These are phyloP conservation scores for Mustela lutreola DNA, from an alignment of 2,113 vertebrate genomes.

Conservation along the genomic window DNA sequence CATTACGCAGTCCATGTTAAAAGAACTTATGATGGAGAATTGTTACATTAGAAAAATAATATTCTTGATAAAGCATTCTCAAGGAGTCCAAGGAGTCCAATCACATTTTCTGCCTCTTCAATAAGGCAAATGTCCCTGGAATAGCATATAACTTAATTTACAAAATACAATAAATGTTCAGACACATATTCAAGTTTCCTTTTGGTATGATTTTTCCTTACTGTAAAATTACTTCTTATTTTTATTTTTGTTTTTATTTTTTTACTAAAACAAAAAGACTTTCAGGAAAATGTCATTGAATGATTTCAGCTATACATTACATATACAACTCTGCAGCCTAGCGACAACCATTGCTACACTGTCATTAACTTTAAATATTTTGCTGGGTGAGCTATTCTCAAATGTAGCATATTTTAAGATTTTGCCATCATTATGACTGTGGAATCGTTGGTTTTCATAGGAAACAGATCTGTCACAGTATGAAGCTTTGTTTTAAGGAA, in stretches of 20 bases:
- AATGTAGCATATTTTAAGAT: constrained; percentile 82
- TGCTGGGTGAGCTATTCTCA: constrained; percentile 86
- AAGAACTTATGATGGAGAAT: constrained; percentile 89
- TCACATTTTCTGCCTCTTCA: constrained; percentile 90
- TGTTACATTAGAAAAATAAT: constrained; percentile 92
- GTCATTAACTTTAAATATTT: constrained; percentile 79
- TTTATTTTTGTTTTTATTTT: not conserved
- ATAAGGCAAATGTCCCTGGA: constrained; percentile 91
- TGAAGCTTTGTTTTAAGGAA: constrained; percentile 84
- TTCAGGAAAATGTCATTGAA: constrained; percentile 84
- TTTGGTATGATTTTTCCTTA: constrained; percentile 88
- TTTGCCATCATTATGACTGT: constrained; percentile 83
- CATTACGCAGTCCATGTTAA: constrained; percentile 89
- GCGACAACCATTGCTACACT: constrained; percentile 72
- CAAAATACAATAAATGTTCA: constrained; percentile 89
- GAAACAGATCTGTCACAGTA: constrained; percentile 89
- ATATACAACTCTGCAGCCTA: constrained; percentile 83
- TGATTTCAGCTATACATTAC: constrained; percentile 86
- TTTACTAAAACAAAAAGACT: constrained; percentile 87
- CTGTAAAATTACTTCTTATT: constrained; percentile 83
- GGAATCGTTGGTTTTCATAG: constrained; percentile 88
- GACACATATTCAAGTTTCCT: constrained; percentile 90
- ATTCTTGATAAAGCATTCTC: constrained; percentile 91
- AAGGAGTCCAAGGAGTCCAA: constrained; percentile 89
- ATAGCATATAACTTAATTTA: constrained; percentile 91